Evolutionary conservation across 2,888 invertebrate species (phyloP).

Genomic region (Ferdinandea cuprea): DNA sequence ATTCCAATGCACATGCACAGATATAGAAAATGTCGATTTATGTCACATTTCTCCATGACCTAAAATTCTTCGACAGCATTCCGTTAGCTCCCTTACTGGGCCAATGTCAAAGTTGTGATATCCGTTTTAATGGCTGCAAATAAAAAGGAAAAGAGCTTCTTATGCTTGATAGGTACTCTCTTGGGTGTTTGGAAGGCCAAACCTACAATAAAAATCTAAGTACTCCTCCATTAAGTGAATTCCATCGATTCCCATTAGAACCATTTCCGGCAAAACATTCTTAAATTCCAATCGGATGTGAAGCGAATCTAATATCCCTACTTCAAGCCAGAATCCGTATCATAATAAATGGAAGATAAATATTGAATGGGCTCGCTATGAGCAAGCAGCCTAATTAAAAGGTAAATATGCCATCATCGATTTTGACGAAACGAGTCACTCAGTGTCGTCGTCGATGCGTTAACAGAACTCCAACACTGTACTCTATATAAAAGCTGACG

Average conservation of each 20-base stretch:
- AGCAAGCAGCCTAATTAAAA: constrained; percentile 35
- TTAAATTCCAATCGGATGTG: constrained; percentile 19
- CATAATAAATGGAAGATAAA: constrained; percentile 22
- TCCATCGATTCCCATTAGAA: constrained; percentile 26
- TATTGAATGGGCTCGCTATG: constrained; percentile 1
- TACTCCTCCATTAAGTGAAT: constrained; percentile 12
- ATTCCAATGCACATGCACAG: not conserved
- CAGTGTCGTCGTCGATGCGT: constrained; percentile 59
- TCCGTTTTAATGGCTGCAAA: constrained; percentile 19
- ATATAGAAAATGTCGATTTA: constrained; percentile 10
- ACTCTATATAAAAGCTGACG: too few species aligned
- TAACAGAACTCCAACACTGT: constrained; percentile 2
- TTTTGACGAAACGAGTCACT: too few species aligned
- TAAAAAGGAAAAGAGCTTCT: constrained; percentile 12
- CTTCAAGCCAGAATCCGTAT: constrained; percentile 4
- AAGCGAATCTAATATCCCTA: constrained; percentile 7
- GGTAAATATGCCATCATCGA: not conserved
- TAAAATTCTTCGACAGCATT: constrained; percentile 7
- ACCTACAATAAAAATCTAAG: constrained; percentile 29
- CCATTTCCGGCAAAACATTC: constrained; percentile 16
- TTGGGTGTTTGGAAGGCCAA: constrained; percentile 10
- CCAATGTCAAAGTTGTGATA: constrained; percentile 32
- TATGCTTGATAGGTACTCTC: not conserved
- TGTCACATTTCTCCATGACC: constrained; percentile 15
- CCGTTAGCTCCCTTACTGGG: constrained; percentile 7